phyloP scores from a whole-genome alignment of 2,888 invertebrate species.

The Ectemnius continuus region DNA sequence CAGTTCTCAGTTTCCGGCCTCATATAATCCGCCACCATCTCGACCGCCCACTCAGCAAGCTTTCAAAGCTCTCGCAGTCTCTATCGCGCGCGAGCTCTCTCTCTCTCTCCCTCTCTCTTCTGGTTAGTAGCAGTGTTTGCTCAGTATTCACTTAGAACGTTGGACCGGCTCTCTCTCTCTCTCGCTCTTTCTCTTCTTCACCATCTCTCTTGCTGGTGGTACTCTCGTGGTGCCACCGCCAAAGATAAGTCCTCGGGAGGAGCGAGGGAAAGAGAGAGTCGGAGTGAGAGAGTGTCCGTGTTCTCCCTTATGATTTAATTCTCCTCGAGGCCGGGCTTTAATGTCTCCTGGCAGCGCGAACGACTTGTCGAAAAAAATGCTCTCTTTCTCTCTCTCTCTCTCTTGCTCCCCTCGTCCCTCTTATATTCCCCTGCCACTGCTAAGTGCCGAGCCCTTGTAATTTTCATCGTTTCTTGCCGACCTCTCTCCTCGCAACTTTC shows the following conservation, averaged over 20 bases:
- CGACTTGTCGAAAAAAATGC: slow-evolving; percentile 6
- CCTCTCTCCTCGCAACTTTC: not conserved
- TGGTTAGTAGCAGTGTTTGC: slow-evolving; percentile 57
- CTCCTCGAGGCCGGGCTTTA: slow-evolving; percentile 11
- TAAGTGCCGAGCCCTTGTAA: not conserved
- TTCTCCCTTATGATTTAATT: slow-evolving; percentile 27
- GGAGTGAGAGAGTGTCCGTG: not conserved
- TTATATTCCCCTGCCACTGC: no score
- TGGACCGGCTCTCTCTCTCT: slow-evolving; percentile 43
- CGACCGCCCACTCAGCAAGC: slow-evolving; percentile 36
- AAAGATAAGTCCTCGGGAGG: slow-evolving; percentile 29
- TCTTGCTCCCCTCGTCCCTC: no score
- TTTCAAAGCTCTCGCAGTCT: slow-evolving; percentile 41
- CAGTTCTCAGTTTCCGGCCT: slow-evolving; percentile 34
- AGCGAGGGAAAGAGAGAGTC: no score
- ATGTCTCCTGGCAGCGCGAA: not conserved
- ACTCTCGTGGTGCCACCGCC: slow-evolving; percentile 28
- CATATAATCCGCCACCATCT: slow-evolving; percentile 45
- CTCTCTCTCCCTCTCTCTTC: slow-evolving; percentile 29
- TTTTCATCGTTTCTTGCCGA: not conserved
- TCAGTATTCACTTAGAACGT: slow-evolving; percentile 63
- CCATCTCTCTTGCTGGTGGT: slow-evolving; percentile 37
- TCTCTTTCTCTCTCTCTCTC: no score
- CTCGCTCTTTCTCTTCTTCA: slow-evolving; percentile 34
- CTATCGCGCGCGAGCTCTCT: no score